Base-by-base conservation (phyloP, 2,888 invertebrate species). In the Drosophila quinaria region DNA sequence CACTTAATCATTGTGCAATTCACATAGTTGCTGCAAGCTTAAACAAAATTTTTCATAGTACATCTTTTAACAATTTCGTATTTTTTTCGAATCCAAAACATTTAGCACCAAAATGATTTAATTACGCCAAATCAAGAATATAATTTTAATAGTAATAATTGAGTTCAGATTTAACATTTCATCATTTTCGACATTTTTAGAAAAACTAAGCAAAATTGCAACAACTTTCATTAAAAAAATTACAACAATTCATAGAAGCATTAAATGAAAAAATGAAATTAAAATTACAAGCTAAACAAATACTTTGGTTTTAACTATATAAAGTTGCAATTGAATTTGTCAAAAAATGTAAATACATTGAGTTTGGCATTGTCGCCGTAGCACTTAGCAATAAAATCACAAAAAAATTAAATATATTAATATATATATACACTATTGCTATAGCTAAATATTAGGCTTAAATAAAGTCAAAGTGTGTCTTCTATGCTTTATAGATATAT, bases 381-480 rank as follows among this genome's bases (percentile, higher is more conserved):
- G 70, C 75, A 71, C 87, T 83, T 87, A 80, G 61, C 70, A 74
- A 70, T 84, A 84, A 84, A 87, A 84, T 84, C 84, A 84, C 84
- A 84, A 89, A 87, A 78, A 84, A 84, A 78, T 75, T 88, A 74
- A 78, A 74, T 68, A 85, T 67, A 50, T 64, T 51, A 56, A 33
- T 61, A 39, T 44, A 54, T 33, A 50, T 44, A 50, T 33, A 50
- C 49, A 50, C 49, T 78, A 61, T 41, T 13, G 13, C 2, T 60
- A 62, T 52, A 55, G 50, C 63, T 74, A 68, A 37, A 22, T 4
- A 44, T 66, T 67, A 47, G n/a, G 68, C 56, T 61, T 73, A 72
- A 78, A 51, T 78, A 73, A 78, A 64, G 78, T 74, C 74, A 62
- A 44, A 58, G 46, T 78, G 39, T 59, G 37, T 55, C 29, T 62